phyloP scores from a whole-genome alignment of 2,888 invertebrate species.

The Rhogogaster chlorosoma region DNA sequence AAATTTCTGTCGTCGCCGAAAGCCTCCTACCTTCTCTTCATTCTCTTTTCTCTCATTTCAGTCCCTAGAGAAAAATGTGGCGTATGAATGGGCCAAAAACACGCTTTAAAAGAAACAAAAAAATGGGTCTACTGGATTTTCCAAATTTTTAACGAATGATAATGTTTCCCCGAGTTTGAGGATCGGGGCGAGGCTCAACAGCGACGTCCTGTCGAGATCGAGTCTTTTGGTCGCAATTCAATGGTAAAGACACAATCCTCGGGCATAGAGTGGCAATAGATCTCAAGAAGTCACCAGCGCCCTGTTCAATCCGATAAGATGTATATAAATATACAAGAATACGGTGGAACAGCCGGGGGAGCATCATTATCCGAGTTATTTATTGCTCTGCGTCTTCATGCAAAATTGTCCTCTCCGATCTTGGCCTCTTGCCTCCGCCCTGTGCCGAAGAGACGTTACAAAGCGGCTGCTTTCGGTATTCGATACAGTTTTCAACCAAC shows the following conservation, averaged over 20 bases:
- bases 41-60: neutral
- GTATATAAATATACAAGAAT: constrained; percentile 43
- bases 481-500: neutral
- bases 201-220: constrained; percentile 39
- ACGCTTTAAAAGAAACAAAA: neutral
- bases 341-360: constrained; percentile 17
- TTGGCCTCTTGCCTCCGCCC: neutral
- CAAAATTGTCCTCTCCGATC: constrained; percentile 51
- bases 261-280: constrained; percentile 56
- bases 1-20: constrained; percentile 47
- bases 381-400: constrained; percentile 52
- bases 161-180: neutral
- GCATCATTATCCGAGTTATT: constrained; percentile 55
- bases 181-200: neutral
- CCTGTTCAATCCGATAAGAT: constrained; percentile 47
- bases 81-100: neutral
- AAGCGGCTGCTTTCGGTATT: constrained; percentile 16
- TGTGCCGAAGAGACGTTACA: neutral
- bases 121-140: neutral
- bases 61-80: neutral
- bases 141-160: neutral
- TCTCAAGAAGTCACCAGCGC: constrained; percentile 47
- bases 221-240: constrained; percentile 54
- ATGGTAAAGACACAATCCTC: constrained; percentile 59
- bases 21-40: neutral